phyloP scores from a whole-genome alignment of 2,888 invertebrate genomes.

The Pomacea canaliculata region DNA sequence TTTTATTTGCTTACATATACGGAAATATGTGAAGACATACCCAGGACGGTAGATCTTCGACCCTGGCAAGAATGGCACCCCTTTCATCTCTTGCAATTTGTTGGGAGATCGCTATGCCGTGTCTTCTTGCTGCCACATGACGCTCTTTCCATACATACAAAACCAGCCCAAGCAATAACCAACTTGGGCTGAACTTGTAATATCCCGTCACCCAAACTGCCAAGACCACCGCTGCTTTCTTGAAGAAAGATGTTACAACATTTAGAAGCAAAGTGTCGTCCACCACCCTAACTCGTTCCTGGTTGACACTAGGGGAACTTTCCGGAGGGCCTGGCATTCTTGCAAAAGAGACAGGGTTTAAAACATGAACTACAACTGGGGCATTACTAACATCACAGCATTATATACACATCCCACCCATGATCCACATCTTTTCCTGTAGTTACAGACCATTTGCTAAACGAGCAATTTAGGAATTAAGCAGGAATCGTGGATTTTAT shows the following conservation, averaged over 20 bases:
- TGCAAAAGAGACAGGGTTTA: no score
- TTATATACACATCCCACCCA: no score
- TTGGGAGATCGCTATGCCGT: conserved; percentile 78
- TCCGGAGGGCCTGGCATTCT: no score
- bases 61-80: conserved; percentile 85
- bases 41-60: conserved; percentile 95
- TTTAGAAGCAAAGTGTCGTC: conserved; percentile 58
- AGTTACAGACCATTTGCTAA: no score
- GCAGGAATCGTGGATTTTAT: no score
- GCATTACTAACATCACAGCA: no score
- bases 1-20: no score
- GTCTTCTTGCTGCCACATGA: conserved; percentile 77
- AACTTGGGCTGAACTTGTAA: conserved; percentile 81
- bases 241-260: conserved; percentile 61
- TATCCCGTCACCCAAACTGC: conserved; percentile 66
- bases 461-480: no score
- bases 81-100: conserved; percentile 79
- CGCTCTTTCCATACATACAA: conserved; percentile 78
- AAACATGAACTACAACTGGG: no score
- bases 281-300: conserved; percentile 38
- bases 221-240: conserved; percentile 60
- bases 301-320: no score
- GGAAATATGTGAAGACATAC: conserved; percentile 73
- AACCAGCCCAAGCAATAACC: conserved; percentile 86
- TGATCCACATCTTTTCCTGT: no score